Evolutionary conservation across 2,888 invertebrate species (phyloP), one percentile per base, ranked within the genome.

Genomic region (Morpho achilles): DNA sequence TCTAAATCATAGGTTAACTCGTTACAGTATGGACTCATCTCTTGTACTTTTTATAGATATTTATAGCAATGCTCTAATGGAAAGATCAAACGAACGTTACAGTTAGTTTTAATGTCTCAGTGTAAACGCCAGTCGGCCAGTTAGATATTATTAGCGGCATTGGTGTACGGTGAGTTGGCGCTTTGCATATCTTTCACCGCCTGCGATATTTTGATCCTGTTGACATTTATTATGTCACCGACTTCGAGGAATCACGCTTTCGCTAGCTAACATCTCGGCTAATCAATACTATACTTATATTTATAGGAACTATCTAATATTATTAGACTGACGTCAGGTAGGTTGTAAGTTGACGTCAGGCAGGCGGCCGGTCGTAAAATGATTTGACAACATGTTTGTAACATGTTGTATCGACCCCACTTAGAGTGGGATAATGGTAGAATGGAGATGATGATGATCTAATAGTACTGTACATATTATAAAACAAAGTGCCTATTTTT

Each of bases 41-140:
- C 71, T 74, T 76, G 70, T 78, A 70, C 78, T 85, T 86, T 84
- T 83, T 80, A 79, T 79, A 75, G 74, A 76, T 86, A 86, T 88
- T 85, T 87, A 87, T 82, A 87, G 85, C 71, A 70, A 70, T 79
- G 79, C 77, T 77, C 83, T 89, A 88, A 88, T 88, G 88, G 87
- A 88, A 89, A 90, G 89, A 90, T 90, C 89, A 90, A 89, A 90
- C 80, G 87, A 75, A 73, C 72, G 75, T 77, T 75, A 80, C 79
- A 85, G 87, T 88, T 88, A 87, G 88, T 88, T 88, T 90, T 89
- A 87, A 88, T 88, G 88, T 87, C 87, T 83, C 83, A 72, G 80
- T 87, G 86, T 84, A 82, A 82, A 81, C 82, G 82, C 77, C 76
- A 81, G 74, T 72, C 75, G 72, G 72, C 66, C 77, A 76, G 85